A percentile compares a stretch with the other conserved stretches of the same genome.
These are phyloP conservation scores for Lasius platythorax DNA, from an alignment of 2,888 invertebrate genomes.

Conservation along the genomic window DNA sequence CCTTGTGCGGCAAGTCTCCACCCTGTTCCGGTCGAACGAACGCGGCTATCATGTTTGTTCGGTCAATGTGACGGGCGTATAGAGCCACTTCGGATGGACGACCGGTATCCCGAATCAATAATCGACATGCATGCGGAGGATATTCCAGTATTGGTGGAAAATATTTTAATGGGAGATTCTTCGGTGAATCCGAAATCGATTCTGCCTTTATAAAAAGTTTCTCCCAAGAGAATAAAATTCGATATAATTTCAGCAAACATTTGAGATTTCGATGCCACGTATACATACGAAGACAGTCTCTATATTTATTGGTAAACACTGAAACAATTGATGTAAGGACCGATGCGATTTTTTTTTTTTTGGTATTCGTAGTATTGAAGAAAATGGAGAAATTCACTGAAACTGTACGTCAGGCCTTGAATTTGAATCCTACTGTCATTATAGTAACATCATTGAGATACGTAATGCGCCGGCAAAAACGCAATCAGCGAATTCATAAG, in stretches of 20 bases:
- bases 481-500: constrained; percentile 70
- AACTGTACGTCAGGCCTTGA: not conserved
- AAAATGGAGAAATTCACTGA: not conserved
- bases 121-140: constrained; percentile 59
- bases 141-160: constrained; percentile 25
- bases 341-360: not conserved
- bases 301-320: not conserved
- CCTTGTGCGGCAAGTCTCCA: constrained; percentile 27
- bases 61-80: constrained; percentile 71
- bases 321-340: not conserved
- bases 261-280: not conserved
- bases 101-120: constrained; percentile 70
- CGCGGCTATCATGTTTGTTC: constrained; percentile 72
- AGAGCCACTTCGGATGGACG: constrained; percentile 58
- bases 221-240: not conserved
- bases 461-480: constrained; percentile 54
- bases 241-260: constrained; percentile 16
- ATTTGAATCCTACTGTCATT: not conserved
- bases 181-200: constrained; percentile 2
- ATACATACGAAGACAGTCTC: not conserved
- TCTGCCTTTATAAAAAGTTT: not conserved
- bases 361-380: not conserved
- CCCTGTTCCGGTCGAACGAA: constrained; percentile 63
- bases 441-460: constrained; percentile 3
- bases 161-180: constrained; percentile 31